Percentiles rank a stretch among this genome's conserved stretches.
phyloP scores from a whole-genome alignment of 2,888 invertebrate genomes.

The Ophion costatus region DNA sequence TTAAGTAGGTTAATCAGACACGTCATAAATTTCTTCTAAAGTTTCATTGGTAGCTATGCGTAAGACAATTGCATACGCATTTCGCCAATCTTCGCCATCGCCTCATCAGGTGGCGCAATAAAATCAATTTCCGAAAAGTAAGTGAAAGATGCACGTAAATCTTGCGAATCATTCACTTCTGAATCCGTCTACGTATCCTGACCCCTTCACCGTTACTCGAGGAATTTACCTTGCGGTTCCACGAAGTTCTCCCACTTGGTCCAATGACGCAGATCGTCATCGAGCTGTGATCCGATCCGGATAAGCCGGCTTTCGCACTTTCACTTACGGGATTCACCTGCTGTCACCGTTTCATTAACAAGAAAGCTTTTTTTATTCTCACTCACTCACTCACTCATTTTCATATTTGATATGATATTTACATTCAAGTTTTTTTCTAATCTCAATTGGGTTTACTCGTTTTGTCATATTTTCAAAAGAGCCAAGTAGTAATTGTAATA shows the following conservation, averaged over 20 bases:
- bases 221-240: constrained; percentile 59
- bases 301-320: constrained; percentile 50
- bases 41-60: neutral
- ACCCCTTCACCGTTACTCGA: constrained; percentile 45
- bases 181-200: constrained; percentile 28
- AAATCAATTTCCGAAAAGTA: constrained; percentile 16
- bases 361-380: constrained; percentile 1
- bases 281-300: constrained; percentile 50
- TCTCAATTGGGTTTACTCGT: neutral
- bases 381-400: no score
- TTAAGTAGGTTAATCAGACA: constrained; percentile 70
- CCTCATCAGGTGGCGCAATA: constrained; percentile 36
- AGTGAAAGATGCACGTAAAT: constrained; percentile 23
- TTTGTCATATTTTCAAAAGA: no score
- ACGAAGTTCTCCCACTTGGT: constrained; percentile 48
- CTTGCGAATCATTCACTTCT: constrained; percentile 1
- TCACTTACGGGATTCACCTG: constrained; percentile 54
- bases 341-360: constrained; percentile 52
- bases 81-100: neutral
- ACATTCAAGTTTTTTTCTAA: neutral
- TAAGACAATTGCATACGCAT: neutral
- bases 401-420: constrained; percentile 17
- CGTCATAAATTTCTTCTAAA: neutral
- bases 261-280: constrained; percentile 58
- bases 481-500: no score